Base-by-base conservation (phyloP, 2,888 invertebrate genomes). In the Drosophila paramelanica region DNA sequence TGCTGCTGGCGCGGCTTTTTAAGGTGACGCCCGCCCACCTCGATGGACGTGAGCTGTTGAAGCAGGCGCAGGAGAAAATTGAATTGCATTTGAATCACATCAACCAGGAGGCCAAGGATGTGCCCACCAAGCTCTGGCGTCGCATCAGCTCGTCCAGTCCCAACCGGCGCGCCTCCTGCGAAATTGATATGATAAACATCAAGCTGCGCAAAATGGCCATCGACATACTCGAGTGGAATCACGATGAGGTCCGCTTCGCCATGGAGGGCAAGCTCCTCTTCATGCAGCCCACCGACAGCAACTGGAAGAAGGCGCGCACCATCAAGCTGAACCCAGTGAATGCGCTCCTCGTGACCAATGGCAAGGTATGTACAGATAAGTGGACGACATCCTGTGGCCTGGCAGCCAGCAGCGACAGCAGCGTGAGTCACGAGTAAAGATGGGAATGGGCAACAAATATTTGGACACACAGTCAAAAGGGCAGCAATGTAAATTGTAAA, bases 11-110 rank as follows among this genome's bases (percentile, higher is more conserved):
- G 47, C 95, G 98, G 65, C 94, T 99, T 79, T 95, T 96, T 90
- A 98, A 98, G 93, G 97, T 97, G 45, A 98, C 98, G 13, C 97
- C 98, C 2, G 93, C 94, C 38, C 96, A 97, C 86, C 95, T 97
- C 80, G 96, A 97, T 65, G 96, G 96, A 68, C 95, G 97, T 69
- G 97, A 97, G 79, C 95, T 96, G 87, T 94, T 98, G 45, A 95
- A 96, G 84, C 95, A 96, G 87, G 97, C 98, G 3, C 97, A 98
- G 92, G 96, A 97, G 82, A 97, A 97, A 92, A 97, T 99, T 67
- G 98, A 98, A 92, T 94, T 97, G 72, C 97, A 98, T 89, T 94
- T 99, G 79, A 97, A 97, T 90, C 97, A 98, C 91, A 98, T 99
- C 94, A 98, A 98, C 92, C 96, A 97, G 79, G 96, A 97, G 90